Base-by-base conservation (phyloP, 2,113 vertebrate genomes). In the Cairina moschata region DNA sequence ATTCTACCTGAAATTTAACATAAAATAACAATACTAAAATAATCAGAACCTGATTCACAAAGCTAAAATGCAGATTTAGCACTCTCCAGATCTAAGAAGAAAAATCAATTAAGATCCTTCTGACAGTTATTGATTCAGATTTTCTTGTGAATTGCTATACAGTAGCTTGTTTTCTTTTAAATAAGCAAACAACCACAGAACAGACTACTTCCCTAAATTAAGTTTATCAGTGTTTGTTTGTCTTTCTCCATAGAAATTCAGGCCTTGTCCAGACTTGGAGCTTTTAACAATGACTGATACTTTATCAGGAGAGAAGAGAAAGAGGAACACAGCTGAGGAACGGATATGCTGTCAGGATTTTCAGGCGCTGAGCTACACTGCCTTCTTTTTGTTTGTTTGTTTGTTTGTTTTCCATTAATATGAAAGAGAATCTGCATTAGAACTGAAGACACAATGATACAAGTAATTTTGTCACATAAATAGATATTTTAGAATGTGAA, bases 201-300 rank as follows among this genome's bases (percentile, higher is more conserved):
- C 94, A 97, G 89, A n/a, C 77, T 55, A 44, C 86, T 88, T 93
- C 93, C 63, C 82, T 80, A 95, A 94, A 94, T 86, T 46, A 77
- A 29, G 7, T 54, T 93, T 91, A 55, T 81, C 52, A 38, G 38
- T 90, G 88, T 93, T 94, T 96, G 84, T 95, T 93, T 96, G 87
- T 74, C 50, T 91, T 83, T 96, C 83, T 88, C 91, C 93, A 95
- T 96, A 86, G 91, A 96, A 93, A 95, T 96, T 85, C 67, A 71
- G 17, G 22, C 76, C 52, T 71, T 93, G 31, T 21, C 65, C 38
- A 68, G 86, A 66, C 44, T 78, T 38, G 46, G 48, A 79, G 13
- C 15, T 26, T 63, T 34, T 77, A 68, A 59, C 32, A 69, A 63
- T 38, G 59, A 17, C 55, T 55, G 40, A 50, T 80, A 52, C 46